phyloP scores from a whole-genome alignment of 2,888 invertebrate genomes.

The Luperina nickerlii region DNA sequence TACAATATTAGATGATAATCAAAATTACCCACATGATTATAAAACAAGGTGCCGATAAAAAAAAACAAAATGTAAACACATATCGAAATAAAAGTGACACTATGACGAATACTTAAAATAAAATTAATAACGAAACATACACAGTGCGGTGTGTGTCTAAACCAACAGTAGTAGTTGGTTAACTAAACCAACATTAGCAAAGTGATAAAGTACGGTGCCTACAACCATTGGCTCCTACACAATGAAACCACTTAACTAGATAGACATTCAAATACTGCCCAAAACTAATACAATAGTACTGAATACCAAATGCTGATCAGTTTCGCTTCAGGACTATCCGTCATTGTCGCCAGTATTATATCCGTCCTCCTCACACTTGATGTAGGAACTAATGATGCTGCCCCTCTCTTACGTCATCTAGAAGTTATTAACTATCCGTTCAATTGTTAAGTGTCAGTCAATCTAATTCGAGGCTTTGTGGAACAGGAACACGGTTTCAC shows the following conservation, averaged over 20 bases:
- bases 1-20: too few species aligned
- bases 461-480: constrained; percentile 8
- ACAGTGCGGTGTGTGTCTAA: too few species aligned
- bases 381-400: not conserved
- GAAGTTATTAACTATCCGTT: constrained; percentile 13
- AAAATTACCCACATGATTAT: too few species aligned
- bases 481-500: not conserved
- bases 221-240: too few species aligned
- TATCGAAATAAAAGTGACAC: too few species aligned
- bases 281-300: constrained; percentile 6
- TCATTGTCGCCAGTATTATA: constrained; percentile 23
- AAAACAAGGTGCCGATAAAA: too few species aligned
- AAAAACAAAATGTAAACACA: too few species aligned
- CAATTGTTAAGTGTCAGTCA: constrained; percentile 1
- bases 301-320: constrained; percentile 20
- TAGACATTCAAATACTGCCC: not conserved
- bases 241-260: not conserved
- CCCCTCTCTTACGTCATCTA: constrained; percentile 9
- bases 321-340: not conserved
- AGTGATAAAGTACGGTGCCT: too few species aligned
- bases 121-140: too few species aligned
- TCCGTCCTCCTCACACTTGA: not conserved
- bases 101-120: too few species aligned
- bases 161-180: too few species aligned
- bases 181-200: too few species aligned